Evolutionary conservation across 2,113 vertebrate species (phyloP), one percentile per base, ranked within the genome.

Genomic region (Panthera uncia): DNA sequence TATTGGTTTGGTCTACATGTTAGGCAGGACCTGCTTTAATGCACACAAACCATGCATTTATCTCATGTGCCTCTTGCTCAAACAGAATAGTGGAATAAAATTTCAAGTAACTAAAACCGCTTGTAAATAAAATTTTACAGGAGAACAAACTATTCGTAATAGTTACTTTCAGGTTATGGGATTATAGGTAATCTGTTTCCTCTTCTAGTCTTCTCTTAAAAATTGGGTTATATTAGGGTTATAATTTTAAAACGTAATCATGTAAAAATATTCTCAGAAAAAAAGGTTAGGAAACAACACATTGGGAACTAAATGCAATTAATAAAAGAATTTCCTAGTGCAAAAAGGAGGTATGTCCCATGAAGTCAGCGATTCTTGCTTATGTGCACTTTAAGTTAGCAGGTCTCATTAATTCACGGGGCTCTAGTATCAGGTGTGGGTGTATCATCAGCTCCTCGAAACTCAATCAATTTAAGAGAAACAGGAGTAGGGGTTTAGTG

Each of bases 401-500:
- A 92, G 76, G 83, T 69, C 73, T 84, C 93, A 89, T 91, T 97
- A 92, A 97, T 97, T 98, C 78, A 36, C 21, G 31, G 79, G 89
- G 48, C 41, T 81, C 68, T 92, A 78, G 45, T 81, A 82, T 33
- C 96, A 97, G 87, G 12, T 78, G 1, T 81, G 83, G 19, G 97
- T 89, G 95, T 98, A 97, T 97, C 33, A 97, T 98, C 87, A 88
- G 96, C 81, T 98, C 97, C 97, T 97, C 97, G 97, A 97, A 97
- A 97, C 98, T 98, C 95, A 97, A 98, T 98, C 98, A 98, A 92
- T 98, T 98, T 98, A 98, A 98, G 96, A 98, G 97, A 97, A 98
- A 97, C 80, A 84, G 97, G 97, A 98, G 84, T 65, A 93, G 95
- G 33, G 97, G 96, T 97, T 99, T 98, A 98, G 96, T 98, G 98